Evolutionary conservation across 1,140 invertebrate genomes (phyloP).

Genomic region (Drosophila sproati): DNA sequence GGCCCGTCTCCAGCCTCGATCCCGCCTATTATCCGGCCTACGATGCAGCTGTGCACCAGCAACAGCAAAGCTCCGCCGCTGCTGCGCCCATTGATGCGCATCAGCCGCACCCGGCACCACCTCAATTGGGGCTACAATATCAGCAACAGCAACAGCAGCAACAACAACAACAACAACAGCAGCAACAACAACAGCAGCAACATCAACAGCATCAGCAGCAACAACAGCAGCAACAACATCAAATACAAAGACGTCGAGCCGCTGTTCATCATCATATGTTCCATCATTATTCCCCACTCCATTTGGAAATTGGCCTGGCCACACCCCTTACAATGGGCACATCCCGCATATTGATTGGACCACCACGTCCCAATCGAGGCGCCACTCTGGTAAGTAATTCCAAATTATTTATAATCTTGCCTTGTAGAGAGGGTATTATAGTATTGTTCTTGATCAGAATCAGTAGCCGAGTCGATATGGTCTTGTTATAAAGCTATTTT

Average conservation of each 20-base stretch:
- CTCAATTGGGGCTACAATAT: slow-evolving; percentile 28
- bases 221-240: slow-evolving; percentile 49
- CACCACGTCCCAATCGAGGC: slow-evolving; percentile 75
- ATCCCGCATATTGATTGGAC: slow-evolving; percentile 75
- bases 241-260: slow-evolving; percentile 76
- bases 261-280: slow-evolving; percentile 88
- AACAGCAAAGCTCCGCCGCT: slow-evolving; percentile 24
- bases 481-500: too few species aligned
- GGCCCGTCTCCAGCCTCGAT: slow-evolving; percentile 79
- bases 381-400: slow-evolving; percentile 70
- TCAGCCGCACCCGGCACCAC: slow-evolving; percentile 31
- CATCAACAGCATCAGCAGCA: slow-evolving; percentile 48
- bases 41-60: slow-evolving; percentile 49
- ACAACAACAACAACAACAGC: slow-evolving; percentile 14
- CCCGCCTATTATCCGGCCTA: slow-evolving; percentile 76
- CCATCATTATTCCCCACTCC: slow-evolving; percentile 87
- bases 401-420: background rate
- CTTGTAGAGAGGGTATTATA: too few species aligned
- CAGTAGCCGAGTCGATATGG: too few species aligned
- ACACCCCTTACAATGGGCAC: slow-evolving; percentile 62
- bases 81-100: slow-evolving; percentile 36
- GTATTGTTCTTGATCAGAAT: too few species aligned
- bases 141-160: slow-evolving; percentile 9
- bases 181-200: slow-evolving; percentile 23
- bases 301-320: slow-evolving; percentile 86